Conservation (phyloP, 2,888 invertebrate genomes). For the Diarsia rubi region DNA sequence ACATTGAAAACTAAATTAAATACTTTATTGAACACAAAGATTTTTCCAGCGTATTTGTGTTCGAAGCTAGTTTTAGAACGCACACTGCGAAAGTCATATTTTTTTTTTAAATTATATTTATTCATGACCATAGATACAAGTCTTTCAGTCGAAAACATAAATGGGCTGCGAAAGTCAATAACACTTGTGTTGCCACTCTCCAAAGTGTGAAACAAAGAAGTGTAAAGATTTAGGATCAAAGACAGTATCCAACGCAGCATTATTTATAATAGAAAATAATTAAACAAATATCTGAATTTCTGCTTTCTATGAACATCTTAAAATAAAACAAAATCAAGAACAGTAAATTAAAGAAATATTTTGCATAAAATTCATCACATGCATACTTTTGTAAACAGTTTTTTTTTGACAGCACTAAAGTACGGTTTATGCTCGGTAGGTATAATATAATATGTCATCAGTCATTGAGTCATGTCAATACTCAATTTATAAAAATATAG, state of each 20-base stretch:
- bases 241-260: neutral
- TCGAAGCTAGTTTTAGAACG: slow-evolving; percentile 32
- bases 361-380: neutral
- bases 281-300: neutral
- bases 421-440: too few relatives aligned
- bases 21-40: too few relatives aligned
- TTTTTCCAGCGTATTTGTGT: neutral
- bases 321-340: neutral
- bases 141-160: too few relatives aligned
- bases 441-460: too few relatives aligned
- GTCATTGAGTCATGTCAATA: too few relatives aligned
- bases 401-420: too few relatives aligned
- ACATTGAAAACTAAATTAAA: neutral
- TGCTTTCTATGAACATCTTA: neutral
- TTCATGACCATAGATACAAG: too few relatives aligned
- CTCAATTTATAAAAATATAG: neutral
- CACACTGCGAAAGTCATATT: slow-evolving; percentile 47
- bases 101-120: too few relatives aligned
- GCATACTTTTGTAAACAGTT: neutral
- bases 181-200: slow-evolving; percentile 31
- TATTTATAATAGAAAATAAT: neutral
- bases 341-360: neutral
- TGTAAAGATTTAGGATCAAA: neutral
- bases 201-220: neutral
- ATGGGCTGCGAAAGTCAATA: slow-evolving; percentile 56